Percentiles rank a stretch among this genome's conserved stretches.
phyloP scores from a whole-genome alignment of 2,888 invertebrate species.

The Drosophila tripunctata region DNA sequence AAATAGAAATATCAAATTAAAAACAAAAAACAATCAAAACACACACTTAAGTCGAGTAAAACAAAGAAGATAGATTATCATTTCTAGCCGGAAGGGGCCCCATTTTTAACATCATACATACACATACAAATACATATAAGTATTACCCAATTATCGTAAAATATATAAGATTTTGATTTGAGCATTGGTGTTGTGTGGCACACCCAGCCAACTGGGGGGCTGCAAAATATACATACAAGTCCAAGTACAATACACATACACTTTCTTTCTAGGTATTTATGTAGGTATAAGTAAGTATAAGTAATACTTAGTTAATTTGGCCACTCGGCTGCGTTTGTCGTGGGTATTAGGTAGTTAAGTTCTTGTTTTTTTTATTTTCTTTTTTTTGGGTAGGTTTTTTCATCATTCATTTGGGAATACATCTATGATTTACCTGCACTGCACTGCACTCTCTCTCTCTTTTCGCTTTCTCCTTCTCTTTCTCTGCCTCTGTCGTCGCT shows the following conservation, averaged over 20 bases:
- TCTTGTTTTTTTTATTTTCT: constrained; percentile 42
- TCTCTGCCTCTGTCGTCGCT: constrained; percentile 39
- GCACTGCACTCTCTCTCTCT: not conserved
- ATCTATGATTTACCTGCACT: constrained; percentile 65
- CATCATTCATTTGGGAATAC: constrained; percentile 47
- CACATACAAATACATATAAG: constrained; percentile 26
- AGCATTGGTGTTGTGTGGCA: constrained; percentile 66
- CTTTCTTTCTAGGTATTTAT: constrained; percentile 40
- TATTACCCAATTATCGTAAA: constrained; percentile 61
- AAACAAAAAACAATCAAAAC: constrained; percentile 31
- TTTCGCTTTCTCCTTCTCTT: constrained; percentile 10
- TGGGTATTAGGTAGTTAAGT: constrained; percentile 59
- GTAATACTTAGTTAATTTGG: constrained; percentile 74
- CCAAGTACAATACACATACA: constrained; percentile 41
- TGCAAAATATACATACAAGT: constrained; percentile 70
- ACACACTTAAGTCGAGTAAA: constrained; percentile 27
- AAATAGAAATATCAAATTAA: constrained; percentile 24
- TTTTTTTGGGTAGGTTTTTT: constrained; percentile 62
- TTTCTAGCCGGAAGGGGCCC: constrained; percentile 53
- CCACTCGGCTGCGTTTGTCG: constrained; percentile 73
- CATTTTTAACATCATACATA: constrained; percentile 33
- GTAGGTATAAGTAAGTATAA: constrained; percentile 57
- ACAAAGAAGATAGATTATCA: constrained; percentile 21
- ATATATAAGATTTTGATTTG: constrained; percentile 74
- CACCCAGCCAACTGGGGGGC: constrained; percentile 67